These are phyloP conservation scores for Okamejei kenojei DNA, from an alignment of 2,797 vertebrate genomes.

Conservation along the genomic window DNA sequence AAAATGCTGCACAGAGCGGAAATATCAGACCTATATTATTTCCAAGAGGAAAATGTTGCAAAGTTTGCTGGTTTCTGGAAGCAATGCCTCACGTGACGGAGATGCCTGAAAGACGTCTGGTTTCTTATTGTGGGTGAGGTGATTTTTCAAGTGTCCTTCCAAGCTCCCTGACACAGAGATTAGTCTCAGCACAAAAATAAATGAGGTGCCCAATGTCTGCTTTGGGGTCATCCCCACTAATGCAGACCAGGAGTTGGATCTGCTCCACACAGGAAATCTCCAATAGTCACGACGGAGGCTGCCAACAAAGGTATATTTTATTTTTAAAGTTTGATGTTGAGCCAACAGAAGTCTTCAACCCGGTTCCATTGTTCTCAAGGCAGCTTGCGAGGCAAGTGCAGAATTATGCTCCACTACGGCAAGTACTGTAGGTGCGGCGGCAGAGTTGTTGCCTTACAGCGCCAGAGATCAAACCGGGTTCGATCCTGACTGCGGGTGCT, in stretches of 20 bases:
- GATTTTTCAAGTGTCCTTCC: background rate
- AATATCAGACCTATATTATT: background rate
- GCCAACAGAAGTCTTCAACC: background rate
- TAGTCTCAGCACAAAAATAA: background rate
- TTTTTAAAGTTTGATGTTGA: constrained; percentile 11
- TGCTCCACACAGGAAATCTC: background rate
- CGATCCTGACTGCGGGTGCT: too few species aligned
- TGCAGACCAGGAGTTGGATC: background rate
- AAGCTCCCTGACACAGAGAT: background rate
- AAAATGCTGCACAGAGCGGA: background rate
- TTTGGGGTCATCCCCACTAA: background rate
- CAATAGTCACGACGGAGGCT: background rate
- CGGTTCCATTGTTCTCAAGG: background rate
- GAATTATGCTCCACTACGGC: too few species aligned
- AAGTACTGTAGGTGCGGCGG: too few species aligned
- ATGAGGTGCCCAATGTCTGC: background rate
- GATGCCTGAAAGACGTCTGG: background rate
- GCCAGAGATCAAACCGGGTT: too few species aligned
- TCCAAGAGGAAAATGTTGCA: background rate
- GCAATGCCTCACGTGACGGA: background rate
- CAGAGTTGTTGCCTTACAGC: too few species aligned
- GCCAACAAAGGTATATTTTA: background rate
- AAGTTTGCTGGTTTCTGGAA: background rate
- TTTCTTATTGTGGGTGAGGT: background rate
- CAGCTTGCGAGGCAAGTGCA: too few species aligned